These are phyloP conservation scores for Chionomys nivalis DNA, from an alignment of 2,113 vertebrate genomes.

Conservation along the genomic window DNA sequence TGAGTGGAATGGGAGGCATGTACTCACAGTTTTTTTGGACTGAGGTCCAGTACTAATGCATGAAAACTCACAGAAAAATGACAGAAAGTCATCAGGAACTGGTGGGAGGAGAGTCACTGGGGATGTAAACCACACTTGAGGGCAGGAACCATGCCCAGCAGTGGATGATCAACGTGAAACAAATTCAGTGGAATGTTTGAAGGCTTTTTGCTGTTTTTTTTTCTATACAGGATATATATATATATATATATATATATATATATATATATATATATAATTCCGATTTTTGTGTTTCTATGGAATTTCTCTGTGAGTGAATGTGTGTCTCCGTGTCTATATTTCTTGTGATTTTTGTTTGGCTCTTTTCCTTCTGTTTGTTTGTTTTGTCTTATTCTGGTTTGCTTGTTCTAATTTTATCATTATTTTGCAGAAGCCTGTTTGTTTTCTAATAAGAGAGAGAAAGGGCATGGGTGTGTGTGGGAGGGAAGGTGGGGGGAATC, in stretches of 20 bases:
- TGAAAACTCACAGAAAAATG: not conserved
- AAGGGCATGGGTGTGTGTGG: not conserved
- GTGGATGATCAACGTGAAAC: not conserved
- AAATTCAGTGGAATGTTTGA: not conserved
- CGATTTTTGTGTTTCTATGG: not conserved
- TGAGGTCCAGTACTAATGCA: not conserved
- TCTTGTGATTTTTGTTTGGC: not conserved
- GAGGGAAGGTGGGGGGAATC: not conserved
- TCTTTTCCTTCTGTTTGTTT: not conserved
- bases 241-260: too few relatives aligned
- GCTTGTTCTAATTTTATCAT: not conserved
- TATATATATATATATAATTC: too few relatives aligned
- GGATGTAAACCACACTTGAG: too few relatives aligned
- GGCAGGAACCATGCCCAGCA: not conserved
- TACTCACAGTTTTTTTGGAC: not conserved
- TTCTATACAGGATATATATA: too few relatives aligned
- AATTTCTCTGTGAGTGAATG: not conserved
- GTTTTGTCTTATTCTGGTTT: not conserved
- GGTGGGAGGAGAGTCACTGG: too few relatives aligned
- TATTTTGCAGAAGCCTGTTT: not conserved
- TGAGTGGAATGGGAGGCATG: not conserved
- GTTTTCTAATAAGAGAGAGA: not conserved
- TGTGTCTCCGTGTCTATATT: not conserved
- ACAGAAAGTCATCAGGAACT: not conserved
- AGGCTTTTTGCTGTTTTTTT: not conserved